Evolutionary conservation across 1,140 invertebrate species (phyloP), one percentile per base, ranked within the genome.

Genomic region (Eriosoma lanigerum): DNA sequence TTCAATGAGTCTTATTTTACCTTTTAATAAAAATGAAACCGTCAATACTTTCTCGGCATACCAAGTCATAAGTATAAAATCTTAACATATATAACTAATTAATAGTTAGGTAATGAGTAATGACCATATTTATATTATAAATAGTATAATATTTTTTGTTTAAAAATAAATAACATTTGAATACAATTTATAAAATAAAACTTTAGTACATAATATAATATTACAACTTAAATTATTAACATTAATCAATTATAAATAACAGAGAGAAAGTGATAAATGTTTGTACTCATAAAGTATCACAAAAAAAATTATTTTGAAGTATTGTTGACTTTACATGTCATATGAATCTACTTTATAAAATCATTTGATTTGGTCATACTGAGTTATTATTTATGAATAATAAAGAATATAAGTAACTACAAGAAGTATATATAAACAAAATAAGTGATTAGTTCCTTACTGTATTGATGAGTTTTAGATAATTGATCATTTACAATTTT

Each of bases 161-260:
- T 70, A 50, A 70, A 70, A 70, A 70, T 50, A 70, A 70, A 70
- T 70, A 38, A 70, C 44, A 70, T 70, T 70, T 70, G 68, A 70
- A 70, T 46, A 70, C 66, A 70, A 48, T 52, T 32, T 29, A 70
- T 50, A 70, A 48, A 29, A 50, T 3, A 21, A 48, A 68, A 24
- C 21, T 26, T 46, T 17, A 68, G 21, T 60, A 56, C 9, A 56
- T 24, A 12, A 13, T 54, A 21, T 21, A 48, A 48, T 24, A 29
- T 17, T 13, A 32, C 24, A 29, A 5, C 17, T 62, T 62, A 32
- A 58, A 58, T 62, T 9, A 24, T 24, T 50, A 26, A 70, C 13
- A 50, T 26, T 29, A 70, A 48, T 48, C 1, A 70, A 26, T 29
- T 29, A 70, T 48, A 48, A 68, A 13, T 24, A 68, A 46, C 10